Evolutionary conservation across 2,888 invertebrate genomes (phyloP), one percentile per base, ranked within the genome.

Genomic region (Drosophila imparisetae): DNA sequence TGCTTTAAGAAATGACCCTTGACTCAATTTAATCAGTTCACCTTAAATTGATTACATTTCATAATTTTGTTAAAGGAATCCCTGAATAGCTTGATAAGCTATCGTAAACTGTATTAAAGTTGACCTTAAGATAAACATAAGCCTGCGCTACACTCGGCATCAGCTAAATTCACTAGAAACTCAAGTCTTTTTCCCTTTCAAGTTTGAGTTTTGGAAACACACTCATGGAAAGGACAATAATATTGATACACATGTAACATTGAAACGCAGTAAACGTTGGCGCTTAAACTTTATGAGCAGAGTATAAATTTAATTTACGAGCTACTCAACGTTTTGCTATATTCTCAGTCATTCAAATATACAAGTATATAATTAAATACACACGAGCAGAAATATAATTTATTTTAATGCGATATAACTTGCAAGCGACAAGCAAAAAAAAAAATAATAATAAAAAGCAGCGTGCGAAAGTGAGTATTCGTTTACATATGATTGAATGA

Each of bases 301-400:
- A 54, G 36, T 57, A 59, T 49, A 48, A 63, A 81, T 69, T 36
- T 77, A 69, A 40, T 63, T 67, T 66, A 81, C 57, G 62, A 81
- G 61, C 57, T 57, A 32, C 32, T 53, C 29, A 50, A 60, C 66
- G 36, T 42, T 27, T 52, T 32, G 24, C 34, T 38, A n/a, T 27
- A 34, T n/a, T 58, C 34, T 42, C 32, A 55, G 38, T 24, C 36
- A 49, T 52, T 36, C 40, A 60, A 58, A 48, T 45, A 11, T 10
- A 27, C 48, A 54, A 36, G 38, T 15, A 52, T 42, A 59, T 59
- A 68, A 59, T 63, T 78, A 62, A 64, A 58, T 55, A 53, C 57
- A 52, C 62, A 69, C 59, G 49, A 69, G 62, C 53, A 60, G 71
- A 65, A 66, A 81, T 67, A 76, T 59, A 53, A 54, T 48, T 58